Evolutionary conservation across 2,888 invertebrate genomes (phyloP).

Genomic region (Melitaea athalia): DNA sequence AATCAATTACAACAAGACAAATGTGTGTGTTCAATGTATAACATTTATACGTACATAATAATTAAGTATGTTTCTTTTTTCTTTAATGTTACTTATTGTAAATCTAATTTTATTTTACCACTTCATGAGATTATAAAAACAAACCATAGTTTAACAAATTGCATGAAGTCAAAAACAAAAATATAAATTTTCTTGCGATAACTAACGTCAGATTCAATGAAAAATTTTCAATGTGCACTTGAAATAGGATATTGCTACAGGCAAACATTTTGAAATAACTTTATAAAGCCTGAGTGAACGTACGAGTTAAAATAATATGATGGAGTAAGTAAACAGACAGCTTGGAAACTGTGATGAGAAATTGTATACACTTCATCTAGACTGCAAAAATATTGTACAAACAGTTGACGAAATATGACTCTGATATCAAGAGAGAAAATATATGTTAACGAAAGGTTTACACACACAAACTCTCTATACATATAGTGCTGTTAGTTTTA

Average conservation of each 20-base stretch:
- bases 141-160: background rate
- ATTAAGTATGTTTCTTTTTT: too few relatives aligned
- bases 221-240: constrained; percentile 13
- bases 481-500: background rate
- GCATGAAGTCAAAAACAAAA: background rate
- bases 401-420: constrained; percentile 14
- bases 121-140: background rate
- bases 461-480: background rate
- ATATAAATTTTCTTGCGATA: background rate
- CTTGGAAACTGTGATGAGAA: constrained; percentile 31
- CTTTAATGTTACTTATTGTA: too few relatives aligned
- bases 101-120: too few relatives aligned
- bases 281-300: constrained; percentile 31
- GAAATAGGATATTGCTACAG: constrained; percentile 20
- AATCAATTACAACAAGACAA: too few relatives aligned
- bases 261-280: constrained; percentile 33
- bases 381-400: constrained; percentile 32
- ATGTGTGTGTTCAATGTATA: too few relatives aligned
- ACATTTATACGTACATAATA: too few relatives aligned
- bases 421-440: background rate
- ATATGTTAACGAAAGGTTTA: constrained; percentile 6
- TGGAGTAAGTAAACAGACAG: constrained; percentile 33
- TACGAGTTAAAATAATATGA: constrained; percentile 37
- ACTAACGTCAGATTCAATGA: background rate
- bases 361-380: constrained; percentile 35